Base-by-base conservation (phyloP, 1,140 invertebrate species). In the Phortica variegata region DNA sequence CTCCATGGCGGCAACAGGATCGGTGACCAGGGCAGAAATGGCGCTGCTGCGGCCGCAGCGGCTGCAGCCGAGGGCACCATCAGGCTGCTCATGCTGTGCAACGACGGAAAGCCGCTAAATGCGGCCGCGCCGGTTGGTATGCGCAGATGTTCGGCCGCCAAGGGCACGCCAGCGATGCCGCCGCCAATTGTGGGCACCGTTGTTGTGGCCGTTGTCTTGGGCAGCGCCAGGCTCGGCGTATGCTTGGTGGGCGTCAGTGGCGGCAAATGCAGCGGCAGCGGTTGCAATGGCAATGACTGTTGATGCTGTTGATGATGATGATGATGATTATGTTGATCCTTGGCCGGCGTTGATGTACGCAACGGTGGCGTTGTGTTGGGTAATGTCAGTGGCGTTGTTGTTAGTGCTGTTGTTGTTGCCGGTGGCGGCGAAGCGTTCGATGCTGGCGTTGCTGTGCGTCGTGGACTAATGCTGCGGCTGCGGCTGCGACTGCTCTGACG, bases 1-100 rank as follows among this genome's bases (percentile, higher is more conserved):
- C 79, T 79, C 80, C 80, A 82, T 8, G 80, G 80, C 41, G 80
- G 80, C 63, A 82, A 59, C 54, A 82, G 54, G 13, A 81, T 81
- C 21, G 80, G 80, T 49, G 79, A 81, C 80, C 80, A 82, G 26
- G 79, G 79, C 61, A 82, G 63, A 65, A 81, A 71, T 20, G 79
- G 79, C 9, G 79, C 77, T 43, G 79, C 69, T 7, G 73, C 66
- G 2, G 79, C 71, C 48, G 79, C 74, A 56, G 73, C 61, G 59
- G 76, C 65, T 0, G 71, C 66, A 58, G 78, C 74, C 65, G 78
- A 73, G 37, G 78, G 60, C 51, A 77, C 59, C 78, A 78, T 73
- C 54, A 78, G 55, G 61, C 77, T 69, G 76, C 80, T 58, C 68
- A 75, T 74, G 60, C 58, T 58, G 17, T 74, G 71, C 29, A 73